Evolutionary conservation across 2,797 vertebrate species (phyloP).

Genomic region (Silurus lanzhouensis): DNA sequence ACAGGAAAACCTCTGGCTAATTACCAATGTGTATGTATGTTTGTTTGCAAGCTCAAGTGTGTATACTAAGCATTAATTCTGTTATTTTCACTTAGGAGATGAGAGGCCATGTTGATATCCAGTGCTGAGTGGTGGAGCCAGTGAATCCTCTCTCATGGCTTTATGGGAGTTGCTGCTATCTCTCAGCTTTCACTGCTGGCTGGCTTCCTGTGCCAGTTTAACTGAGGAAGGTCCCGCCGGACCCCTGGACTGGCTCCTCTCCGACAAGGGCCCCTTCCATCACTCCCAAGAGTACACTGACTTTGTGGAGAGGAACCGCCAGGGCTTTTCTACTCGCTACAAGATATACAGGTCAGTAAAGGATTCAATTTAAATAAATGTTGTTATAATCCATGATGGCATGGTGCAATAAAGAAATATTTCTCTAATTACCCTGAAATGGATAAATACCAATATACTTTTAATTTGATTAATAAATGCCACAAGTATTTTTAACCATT

Average conservation of each 20-base stretch:
- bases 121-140: constrained; percentile 86
- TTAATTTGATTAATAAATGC: background rate
- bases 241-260: constrained; percentile 97
- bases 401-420: background rate
- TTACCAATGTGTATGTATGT: constrained; percentile 54
- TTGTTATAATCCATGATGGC: background rate
- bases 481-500: background rate
- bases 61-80: constrained; percentile 14
- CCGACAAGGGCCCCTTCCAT: constrained; percentile 97
- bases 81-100: constrained; percentile 62
- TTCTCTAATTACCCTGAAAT: background rate
- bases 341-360: constrained; percentile 93
- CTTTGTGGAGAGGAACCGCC: constrained; percentile 95
- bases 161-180: constrained; percentile 89
- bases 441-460: background rate
- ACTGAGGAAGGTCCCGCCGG: constrained; percentile 90
- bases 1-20: constrained; percentile 46
- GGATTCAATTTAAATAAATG: background rate
- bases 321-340: constrained; percentile 97
- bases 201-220: constrained; percentile 79
- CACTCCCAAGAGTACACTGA: constrained; percentile 95
- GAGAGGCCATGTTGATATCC: constrained; percentile 90
- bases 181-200: constrained; percentile 92
- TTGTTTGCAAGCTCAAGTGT: constrained; percentile 32
- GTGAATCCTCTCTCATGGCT: constrained; percentile 96